These are phyloP conservation scores for Falco biarmicus DNA, from an alignment of 2,797 vertebrate genomes.

Conservation along the genomic window DNA sequence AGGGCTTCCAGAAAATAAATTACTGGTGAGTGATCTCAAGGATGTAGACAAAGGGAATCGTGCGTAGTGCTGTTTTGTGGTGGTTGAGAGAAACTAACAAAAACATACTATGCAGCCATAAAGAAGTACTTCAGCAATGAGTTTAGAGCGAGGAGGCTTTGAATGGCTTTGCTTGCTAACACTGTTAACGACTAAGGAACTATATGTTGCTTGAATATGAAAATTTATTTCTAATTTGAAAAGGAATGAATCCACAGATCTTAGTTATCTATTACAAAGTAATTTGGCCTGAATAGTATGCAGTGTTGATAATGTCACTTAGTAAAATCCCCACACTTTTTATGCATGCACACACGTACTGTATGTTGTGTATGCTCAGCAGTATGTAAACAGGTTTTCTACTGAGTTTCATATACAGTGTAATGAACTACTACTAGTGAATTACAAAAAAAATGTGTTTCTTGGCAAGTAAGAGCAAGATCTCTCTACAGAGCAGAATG, in stretches of 20 bases:
- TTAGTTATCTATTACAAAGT: not conserved
- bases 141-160: not conserved
- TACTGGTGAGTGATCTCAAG: not conserved
- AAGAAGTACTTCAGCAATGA: not conserved
- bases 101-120: not conserved
- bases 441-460: not conserved
- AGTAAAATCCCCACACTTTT: not conserved
- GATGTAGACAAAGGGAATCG: not conserved
- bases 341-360: rapidly evolving
- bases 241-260: not conserved
- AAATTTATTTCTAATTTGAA: not conserved
- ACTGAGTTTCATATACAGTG: not conserved
- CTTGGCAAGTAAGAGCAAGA: not conserved
- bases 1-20: not conserved
- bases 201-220: not conserved
- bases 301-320: not conserved
- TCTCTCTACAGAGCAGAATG: not conserved
- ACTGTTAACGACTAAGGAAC: not conserved
- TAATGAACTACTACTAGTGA: not conserved
- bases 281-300: not conserved
- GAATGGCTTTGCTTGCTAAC: not conserved
- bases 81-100: not conserved
- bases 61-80: not conserved
- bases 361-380: not conserved
- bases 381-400: not conserved